Conservation (phyloP, 2,888 invertebrate species). For the Hedya salicella region DNA sequence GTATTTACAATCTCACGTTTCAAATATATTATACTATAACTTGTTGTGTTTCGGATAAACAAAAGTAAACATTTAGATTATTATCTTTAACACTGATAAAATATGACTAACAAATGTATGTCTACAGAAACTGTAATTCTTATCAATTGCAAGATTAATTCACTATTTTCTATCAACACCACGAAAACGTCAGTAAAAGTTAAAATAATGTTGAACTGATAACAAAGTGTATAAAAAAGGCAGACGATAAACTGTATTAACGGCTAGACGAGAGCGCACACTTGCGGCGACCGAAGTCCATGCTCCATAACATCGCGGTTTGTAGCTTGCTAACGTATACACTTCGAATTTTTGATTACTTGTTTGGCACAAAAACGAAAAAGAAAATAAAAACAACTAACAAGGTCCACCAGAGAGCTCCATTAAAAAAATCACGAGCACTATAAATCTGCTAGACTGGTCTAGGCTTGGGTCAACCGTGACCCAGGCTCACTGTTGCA, state of each 20-base stretch:
- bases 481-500: constrained; percentile 56
- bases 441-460: constrained; percentile 66
- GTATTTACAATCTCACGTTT: too few relatives aligned
- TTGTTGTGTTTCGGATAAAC: too few relatives aligned
- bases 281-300: not conserved
- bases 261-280: not conserved
- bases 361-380: not conserved
- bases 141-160: too few relatives aligned
- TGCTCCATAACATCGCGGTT: not conserved
- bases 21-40: too few relatives aligned
- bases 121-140: too few relatives aligned
- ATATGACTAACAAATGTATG: too few relatives aligned
- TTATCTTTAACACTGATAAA: too few relatives aligned
- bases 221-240: not conserved
- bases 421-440: constrained; percentile 48
- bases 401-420: constrained; percentile 13
- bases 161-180: too few relatives aligned
- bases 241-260: not conserved
- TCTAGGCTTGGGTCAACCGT: constrained; percentile 73
- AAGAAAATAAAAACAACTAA: constrained; percentile 32
- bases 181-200: too few relatives aligned
- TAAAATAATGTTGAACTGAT: too few relatives aligned
- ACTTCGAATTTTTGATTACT: not conserved
- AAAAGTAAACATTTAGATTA: too few relatives aligned
- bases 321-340: not conserved